Conservation (phyloP, 2,797 vertebrate species). For the Zenarchopterus dispar region DNA sequence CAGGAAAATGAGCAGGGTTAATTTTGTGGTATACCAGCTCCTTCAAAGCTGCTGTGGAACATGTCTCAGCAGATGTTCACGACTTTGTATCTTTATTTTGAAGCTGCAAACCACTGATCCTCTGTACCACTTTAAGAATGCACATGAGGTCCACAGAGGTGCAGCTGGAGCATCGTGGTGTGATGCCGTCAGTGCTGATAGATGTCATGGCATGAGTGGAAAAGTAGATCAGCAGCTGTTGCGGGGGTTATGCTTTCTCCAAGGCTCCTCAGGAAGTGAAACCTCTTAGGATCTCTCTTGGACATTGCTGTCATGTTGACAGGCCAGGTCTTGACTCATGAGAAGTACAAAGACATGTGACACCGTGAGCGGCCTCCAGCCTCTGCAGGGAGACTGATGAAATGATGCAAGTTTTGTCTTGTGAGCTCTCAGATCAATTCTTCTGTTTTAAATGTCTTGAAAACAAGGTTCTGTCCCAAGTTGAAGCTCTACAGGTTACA, state of each 20-base stretch:
- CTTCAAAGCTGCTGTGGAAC: background rate
- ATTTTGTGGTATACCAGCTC: background rate
- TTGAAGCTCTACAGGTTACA: too few species aligned
- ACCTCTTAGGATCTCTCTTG: constrained; percentile 1
- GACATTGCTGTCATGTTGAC: too few species aligned
- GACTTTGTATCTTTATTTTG: constrained; percentile 7
- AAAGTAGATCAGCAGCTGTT: constrained; percentile 16
- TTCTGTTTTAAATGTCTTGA: too few species aligned
- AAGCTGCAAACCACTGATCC: constrained; percentile 13
- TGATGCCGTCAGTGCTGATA: constrained; percentile 10
- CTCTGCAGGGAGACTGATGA: too few species aligned
- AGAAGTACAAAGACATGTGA: too few species aligned
- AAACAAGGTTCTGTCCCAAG: too few species aligned
- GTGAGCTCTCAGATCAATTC: too few species aligned
- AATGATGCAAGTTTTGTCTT: too few species aligned
- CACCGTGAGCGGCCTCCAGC: too few species aligned
- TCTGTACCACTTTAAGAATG: constrained; percentile 18
- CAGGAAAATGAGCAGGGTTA: too few species aligned
- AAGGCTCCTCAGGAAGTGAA: background rate
- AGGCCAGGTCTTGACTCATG: too few species aligned
- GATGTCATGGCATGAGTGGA: constrained; percentile 1
- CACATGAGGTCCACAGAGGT: constrained; percentile 15
- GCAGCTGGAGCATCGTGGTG: constrained; percentile 14
- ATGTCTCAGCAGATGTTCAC: constrained; percentile 12
- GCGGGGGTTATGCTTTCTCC: constrained; percentile 5